phyloP scores from a whole-genome alignment of 2,888 invertebrate species.

The Laspeyria flexula region DNA sequence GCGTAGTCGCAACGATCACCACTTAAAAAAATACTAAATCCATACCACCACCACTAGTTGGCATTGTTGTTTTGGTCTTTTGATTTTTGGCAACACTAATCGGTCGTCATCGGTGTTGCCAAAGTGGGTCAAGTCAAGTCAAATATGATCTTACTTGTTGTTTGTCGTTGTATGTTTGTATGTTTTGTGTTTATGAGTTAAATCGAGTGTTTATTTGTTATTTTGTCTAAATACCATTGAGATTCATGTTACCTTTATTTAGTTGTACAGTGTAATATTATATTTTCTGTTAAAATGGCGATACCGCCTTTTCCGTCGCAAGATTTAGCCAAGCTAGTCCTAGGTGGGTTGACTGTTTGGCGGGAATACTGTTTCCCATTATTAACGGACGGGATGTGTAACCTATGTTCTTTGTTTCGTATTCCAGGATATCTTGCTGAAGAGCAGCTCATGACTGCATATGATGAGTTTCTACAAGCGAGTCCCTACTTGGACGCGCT shows the following conservation, averaged over 20 bases:
- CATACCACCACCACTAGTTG: no score
- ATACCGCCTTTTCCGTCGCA: slow-evolving; percentile 77
- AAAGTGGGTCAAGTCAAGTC: no score
- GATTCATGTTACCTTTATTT: slow-evolving; percentile 9
- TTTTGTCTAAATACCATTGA: slow-evolving; percentile 7
- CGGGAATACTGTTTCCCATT: slow-evolving; percentile 63
- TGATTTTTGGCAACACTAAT: no score
- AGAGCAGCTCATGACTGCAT: slow-evolving; percentile 81
- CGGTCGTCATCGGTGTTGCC: no score
- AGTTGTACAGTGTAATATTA: slow-evolving; percentile 14
- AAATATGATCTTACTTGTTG: no score
- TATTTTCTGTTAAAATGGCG: slow-evolving; percentile 53
- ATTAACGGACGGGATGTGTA: slow-evolving; percentile 34
- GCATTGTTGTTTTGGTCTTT: no score
- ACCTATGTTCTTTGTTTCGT: slow-evolving; percentile 32
- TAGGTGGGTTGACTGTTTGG: slow-evolving; percentile 74
- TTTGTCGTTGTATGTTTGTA: slow-evolving; percentile 8
- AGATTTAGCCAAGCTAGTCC: slow-evolving; percentile 79
- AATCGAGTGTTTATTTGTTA: slow-evolving; percentile 25
- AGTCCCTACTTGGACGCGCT: slow-evolving; percentile 79
- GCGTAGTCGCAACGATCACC: no score
- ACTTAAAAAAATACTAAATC: no score
- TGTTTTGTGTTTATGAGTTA: slow-evolving; percentile 25
- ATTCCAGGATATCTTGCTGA: slow-evolving; percentile 78
- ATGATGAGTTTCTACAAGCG: slow-evolving; percentile 80